A percentile compares a stretch with the other conserved stretches of the same genome.
Conservation (phyloP, 2,113 vertebrate species). For the Herpetotheres cachinnans region DNA sequence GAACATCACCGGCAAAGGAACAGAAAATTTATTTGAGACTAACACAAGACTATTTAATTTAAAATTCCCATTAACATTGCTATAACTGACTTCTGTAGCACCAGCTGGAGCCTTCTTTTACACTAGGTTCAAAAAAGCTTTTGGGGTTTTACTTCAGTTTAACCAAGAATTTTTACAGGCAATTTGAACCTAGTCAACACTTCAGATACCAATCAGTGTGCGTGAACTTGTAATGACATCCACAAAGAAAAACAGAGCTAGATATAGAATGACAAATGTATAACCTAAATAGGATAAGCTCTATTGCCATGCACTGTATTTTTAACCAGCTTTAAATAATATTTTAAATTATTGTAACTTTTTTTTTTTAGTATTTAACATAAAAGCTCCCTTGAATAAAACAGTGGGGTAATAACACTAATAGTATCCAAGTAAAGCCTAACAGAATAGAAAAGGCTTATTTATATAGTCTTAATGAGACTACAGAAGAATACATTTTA, state of each 20-base stretch:
- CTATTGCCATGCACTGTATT: neutral
- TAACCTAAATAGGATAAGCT: neutral
- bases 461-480: neutral
- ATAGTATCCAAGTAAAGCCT: neutral
- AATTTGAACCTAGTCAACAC: neutral
- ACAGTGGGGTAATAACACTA: neutral
- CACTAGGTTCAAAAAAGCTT: neutral
- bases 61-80: neutral
- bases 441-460: neutral
- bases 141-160: neutral
- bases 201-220: neutral
- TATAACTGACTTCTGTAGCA: neutral
- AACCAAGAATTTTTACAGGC: neutral
- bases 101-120: neutral
- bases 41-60: neutral
- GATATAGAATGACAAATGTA: neutral
- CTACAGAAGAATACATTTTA: fast-evolving
- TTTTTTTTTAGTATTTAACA: neutral
- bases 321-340: neutral
- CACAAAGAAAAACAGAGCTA: neutral
- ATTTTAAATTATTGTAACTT: neutral
- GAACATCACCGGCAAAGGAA: neutral
- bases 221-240: neutral
- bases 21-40: neutral
- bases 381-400: neutral